Evolutionary conservation across 2,797 vertebrate species (phyloP), one percentile per base, ranked within the genome.

Genomic region (Ceyx erithaca): DNA sequence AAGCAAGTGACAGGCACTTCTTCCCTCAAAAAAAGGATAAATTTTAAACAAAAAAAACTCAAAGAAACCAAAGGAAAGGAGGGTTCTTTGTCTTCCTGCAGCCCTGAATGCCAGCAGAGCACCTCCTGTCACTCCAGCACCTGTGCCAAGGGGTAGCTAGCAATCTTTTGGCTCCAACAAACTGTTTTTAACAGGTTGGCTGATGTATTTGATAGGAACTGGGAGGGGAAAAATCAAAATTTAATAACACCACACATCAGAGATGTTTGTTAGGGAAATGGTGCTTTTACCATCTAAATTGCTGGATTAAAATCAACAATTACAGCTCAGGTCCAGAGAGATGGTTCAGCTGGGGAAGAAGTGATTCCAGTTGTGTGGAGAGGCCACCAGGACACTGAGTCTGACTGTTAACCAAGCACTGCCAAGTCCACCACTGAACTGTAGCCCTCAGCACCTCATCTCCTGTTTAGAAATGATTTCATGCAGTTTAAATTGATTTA

Each of bases 151-250:
- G 14, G 14, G 37, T 40, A 14, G 37, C 37, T 40, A 49, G 46
- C 73, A 95, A 75, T 54, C 48, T 70, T 51, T 84, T 85, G 70
- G 54, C 51, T 93, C 67, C 79, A 85, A 57, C 62, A 84, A 93
- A 75, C 59, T 85, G 69, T 79, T 79, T 84, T 37, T 30, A 90
- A 46, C 72, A 75, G 66, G 78, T 87, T 90, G 66, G 58, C 82
- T 91, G 69, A 89, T 84, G 37, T 14, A n/a, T 49, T 64, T 96
- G 63, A 86, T 91, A 63, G 75, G 37, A 88, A 77, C 33, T 70
- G 37, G 67, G 78, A 87, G 33, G 48, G 46, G 19, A 6, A 79
- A 79, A 87, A 93, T 63, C 79, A 70, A 80, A 70, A 85, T 92
- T 90, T 76, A 70, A 82, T 84, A 84, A 80, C 17, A 63, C 12